Conservation (phyloP, 2,888 invertebrate genomes). For the Lasioglossum calceatum region DNA sequence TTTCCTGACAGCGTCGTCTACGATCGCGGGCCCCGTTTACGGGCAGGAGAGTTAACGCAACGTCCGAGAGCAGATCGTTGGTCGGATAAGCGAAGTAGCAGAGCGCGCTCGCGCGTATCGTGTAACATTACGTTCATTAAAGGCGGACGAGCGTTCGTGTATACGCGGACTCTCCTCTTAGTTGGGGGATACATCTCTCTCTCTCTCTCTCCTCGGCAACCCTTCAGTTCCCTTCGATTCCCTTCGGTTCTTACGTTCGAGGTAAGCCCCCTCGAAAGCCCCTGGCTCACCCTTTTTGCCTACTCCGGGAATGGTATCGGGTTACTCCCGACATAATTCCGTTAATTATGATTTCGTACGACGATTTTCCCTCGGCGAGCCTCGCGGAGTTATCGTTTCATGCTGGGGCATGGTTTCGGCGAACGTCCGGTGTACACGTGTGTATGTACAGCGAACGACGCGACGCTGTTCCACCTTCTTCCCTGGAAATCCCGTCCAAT, state of each 20-base stretch:
- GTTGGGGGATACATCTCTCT: constrained; percentile 42
- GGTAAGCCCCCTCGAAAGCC: constrained; percentile 62
- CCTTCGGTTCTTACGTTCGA: constrained; percentile 79
- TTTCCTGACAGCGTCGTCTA: background rate
- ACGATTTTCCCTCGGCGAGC: constrained; percentile 74
- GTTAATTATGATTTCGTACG: constrained; percentile 83
- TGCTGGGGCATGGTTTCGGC: constrained; percentile 20
- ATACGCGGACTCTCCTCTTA: constrained; percentile 42
- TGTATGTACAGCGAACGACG: background rate
- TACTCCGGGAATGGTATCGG: constrained; percentile 78
- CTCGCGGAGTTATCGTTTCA: constrained; percentile 48
- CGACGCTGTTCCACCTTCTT: background rate
- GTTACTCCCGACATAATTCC: constrained; percentile 83
- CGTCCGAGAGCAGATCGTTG: constrained; percentile 42
- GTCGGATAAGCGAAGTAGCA: constrained; percentile 33
- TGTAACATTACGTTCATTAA: constrained; percentile 77
- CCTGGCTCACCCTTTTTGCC: constrained; percentile 66
- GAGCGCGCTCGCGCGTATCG: constrained; percentile 63
- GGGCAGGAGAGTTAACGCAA: constrained; percentile 10
- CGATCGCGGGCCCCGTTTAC: background rate
- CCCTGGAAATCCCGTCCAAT: background rate
- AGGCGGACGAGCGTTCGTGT: constrained; percentile 68
- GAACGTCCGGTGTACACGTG: background rate
- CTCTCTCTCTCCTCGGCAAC: constrained; percentile 63
- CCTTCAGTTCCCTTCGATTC: constrained; percentile 76